phyloP scores from a whole-genome alignment of 2,113 vertebrate genomes.

The Clinocottus analis region DNA sequence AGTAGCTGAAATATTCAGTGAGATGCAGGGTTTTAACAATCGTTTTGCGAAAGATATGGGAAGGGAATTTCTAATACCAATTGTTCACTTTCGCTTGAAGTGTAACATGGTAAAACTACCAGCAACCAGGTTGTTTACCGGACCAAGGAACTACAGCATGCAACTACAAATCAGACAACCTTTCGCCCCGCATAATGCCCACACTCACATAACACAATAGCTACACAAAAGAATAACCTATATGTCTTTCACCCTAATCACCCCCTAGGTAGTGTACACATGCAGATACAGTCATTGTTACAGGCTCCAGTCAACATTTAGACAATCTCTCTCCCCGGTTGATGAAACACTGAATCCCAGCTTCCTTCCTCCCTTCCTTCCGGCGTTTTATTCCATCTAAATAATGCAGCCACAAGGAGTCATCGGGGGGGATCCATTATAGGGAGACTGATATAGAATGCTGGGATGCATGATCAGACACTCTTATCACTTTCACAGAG shows the following conservation, averaged over 20 bases:
- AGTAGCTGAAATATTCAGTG: not conserved
- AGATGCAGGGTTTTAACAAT: too few relatives aligned
- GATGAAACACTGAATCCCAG: slow-evolving; percentile 65
- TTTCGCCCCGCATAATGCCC: not conserved
- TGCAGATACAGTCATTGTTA: slow-evolving; percentile 40
- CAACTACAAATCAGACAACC: slow-evolving; percentile 4
- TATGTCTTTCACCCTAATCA: slow-evolving; percentile 46
- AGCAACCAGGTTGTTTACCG: not conserved
- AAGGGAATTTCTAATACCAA: too few relatives aligned
- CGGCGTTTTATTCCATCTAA: slow-evolving; percentile 80
- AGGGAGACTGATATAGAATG: slow-evolving; percentile 74
- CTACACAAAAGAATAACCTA: slow-evolving; percentile 38
- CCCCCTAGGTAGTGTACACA: slow-evolving; percentile 39
- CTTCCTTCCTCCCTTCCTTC: slow-evolving; percentile 73
- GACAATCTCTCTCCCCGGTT: slow-evolving; percentile 49
- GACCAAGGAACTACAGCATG: not conserved
- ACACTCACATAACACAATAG: slow-evolving; percentile 15
- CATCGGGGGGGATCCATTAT: slow-evolving; percentile 78
- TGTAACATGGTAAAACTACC: not conserved
- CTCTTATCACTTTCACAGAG: slow-evolving; percentile 76
- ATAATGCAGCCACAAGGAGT: slow-evolving; percentile 80
- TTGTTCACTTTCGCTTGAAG: not conserved
- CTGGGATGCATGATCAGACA: slow-evolving; percentile 74
- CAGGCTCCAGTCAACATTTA: slow-evolving; percentile 63
- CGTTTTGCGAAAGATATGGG: too few relatives aligned